Conservation (phyloP, 1,140 invertebrate species). For the Conus ventricosus region DNA sequence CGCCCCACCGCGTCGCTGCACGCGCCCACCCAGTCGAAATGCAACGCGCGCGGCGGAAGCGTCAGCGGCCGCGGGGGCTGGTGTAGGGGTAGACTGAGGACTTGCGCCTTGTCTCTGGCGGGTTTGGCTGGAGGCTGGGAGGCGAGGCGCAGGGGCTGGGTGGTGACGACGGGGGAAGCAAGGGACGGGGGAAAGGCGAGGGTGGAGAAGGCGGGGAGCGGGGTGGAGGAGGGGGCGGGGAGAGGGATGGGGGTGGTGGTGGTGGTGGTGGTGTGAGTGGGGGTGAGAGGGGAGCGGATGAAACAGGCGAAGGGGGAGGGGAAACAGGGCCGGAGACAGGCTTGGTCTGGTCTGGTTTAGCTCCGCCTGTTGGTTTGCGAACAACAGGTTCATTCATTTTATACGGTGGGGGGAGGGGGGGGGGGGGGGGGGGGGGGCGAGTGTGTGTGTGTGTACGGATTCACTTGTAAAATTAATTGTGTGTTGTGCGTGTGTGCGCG, state of each 20-base stretch:
- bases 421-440: no score
- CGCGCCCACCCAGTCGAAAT: constrained; percentile 9
- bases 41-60: background rate
- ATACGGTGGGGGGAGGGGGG: no score
- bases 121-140: background rate
- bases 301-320: background rate
- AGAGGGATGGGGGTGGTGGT: background rate
- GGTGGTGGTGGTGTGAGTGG: background rate
- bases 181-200: background rate
- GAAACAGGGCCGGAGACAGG: background rate
- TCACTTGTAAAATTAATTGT: no score
- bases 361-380: no score
- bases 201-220: background rate
- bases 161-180: background rate
- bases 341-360: no score
- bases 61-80: background rate
- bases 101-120: background rate
- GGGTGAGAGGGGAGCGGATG: background rate
- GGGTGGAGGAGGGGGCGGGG: background rate
- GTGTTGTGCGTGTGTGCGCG: no score
- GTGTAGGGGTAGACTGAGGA: background rate
- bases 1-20: constrained; percentile 4
- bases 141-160: background rate
- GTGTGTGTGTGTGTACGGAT: no score
- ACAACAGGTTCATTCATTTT: no score